Conservation (phyloP, 2,888 invertebrate genomes). For the Frankliniella fusca region DNA sequence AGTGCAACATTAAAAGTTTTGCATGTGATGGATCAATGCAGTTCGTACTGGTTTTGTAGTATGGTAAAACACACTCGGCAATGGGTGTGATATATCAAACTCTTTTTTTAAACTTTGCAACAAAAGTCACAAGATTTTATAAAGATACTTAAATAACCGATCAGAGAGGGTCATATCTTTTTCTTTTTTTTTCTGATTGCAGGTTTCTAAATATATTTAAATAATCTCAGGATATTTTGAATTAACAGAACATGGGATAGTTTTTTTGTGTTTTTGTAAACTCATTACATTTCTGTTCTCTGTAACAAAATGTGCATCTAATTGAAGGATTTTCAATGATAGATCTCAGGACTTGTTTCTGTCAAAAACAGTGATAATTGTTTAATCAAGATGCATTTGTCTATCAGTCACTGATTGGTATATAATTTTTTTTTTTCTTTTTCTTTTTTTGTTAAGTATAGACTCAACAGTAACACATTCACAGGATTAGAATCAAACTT, state of each 20-base stretch:
- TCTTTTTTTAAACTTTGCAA: not conserved
- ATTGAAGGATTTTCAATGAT: no score
- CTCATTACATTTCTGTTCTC: not conserved
- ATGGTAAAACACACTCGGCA: not conserved
- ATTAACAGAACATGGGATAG: no score
- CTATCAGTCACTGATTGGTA: no score
- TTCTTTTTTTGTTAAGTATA: no score
- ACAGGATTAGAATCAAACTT: not conserved
- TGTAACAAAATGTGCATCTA: no score
- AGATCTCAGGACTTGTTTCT: no score
- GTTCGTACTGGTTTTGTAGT: not conserved
- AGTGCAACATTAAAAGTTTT: not conserved
- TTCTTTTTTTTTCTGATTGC: not conserved
- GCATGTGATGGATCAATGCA: not conserved
- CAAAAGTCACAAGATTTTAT: not conserved
- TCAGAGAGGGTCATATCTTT: not conserved
- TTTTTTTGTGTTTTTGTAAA: not conserved
- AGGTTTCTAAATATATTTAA: not conserved
- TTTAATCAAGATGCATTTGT: no score
- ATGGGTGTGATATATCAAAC: not conserved
- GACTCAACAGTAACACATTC: no score
- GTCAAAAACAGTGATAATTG: no score
- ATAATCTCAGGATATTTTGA: not conserved
- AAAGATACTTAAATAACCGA: not conserved
- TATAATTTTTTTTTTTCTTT: no score